Base-by-base conservation (phyloP, 2,888 invertebrate species). In the Platycnemis pennipes region DNA sequence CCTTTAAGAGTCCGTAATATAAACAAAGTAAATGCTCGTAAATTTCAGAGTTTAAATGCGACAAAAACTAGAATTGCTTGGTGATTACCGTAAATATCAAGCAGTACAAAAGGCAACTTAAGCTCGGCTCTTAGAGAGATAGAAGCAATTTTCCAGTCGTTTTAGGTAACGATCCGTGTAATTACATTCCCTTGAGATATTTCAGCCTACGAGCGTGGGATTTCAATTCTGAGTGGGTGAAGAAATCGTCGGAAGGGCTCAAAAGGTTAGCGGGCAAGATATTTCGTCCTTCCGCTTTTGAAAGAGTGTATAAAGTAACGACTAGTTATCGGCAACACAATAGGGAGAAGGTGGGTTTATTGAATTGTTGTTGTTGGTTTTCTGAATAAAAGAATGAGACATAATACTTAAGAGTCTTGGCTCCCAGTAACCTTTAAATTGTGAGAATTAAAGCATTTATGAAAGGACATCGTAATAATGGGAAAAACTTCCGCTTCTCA, bases 131-230 rank as follows among this genome's bases (percentile, higher is more conserved):
- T 26, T n/a, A 13, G 26, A 16, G 37, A 77, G 77, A 77, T 37
- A 26, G 77, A 22, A 16, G 77, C 37, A 77, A 77, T 77, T 77
- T 77, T 77, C 77, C 77, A 77, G 31, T 37, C 77, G 77, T 77
- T 77, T 77, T 77, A 77, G 31, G 77, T 77, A 77, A 77, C 77
- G 77, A 77, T 31, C 77, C 77, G 77, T 77, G 77, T 77, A 77
- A 77, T 77, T 77, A 37, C 77, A 77, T 77, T 77, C 37, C 31
- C 11, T 37, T 16, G 77, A 77, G 77, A 77, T 77, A 37, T 77
- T 77, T 77, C 77, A 77, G 37, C 31, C 77, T 8, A 11, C 0
- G 77, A 77, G 77, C 77, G 37, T 13, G 31, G 77, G 37, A 77
- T 77, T 77, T 77, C 37, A 77, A 77, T 31, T 31, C 77, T 77